Base-by-base conservation (phyloP, 2,113 vertebrate genomes). In the Glareola pratincola region DNA sequence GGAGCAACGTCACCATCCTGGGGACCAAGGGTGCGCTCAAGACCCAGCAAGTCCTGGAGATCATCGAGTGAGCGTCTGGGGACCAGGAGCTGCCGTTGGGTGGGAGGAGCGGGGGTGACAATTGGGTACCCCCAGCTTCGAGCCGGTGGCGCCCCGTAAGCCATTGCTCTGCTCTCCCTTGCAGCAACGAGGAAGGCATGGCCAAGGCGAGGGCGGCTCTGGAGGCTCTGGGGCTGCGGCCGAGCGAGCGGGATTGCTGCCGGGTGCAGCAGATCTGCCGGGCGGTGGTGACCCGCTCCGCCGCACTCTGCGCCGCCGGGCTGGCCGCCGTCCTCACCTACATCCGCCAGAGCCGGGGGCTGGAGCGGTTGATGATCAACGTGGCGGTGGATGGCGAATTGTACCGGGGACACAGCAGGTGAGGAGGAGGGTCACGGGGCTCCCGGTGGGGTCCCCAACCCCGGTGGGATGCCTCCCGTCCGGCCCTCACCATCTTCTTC, bases 301-400 rank as follows among this genome's bases (percentile, higher is more conserved):
- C 98, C 7, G 23, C 54, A 1, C 98, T 99, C 76, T 98, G 98
- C 0, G 99, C 98, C 0, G 95, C 98, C 0, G 98, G 98, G 73
- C 96, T 99, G 95, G 98, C 98, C 1, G 98, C 98, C 8, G 32
- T 99, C 75, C 97, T 97, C 71, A 96, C 96, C 93, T 98, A 90
- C 36, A 98, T 99, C 74, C 96, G 98, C 62, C 78, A 12, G 47
- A 98, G 96, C 97, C 96, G 97, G 9, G 71, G 97, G 10, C 68
- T 98, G 95, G 74, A 60, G 27, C 48, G 19, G 0, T 96, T 98
- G 29, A 67, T 71, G 27, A 96, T 98, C 41, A 96, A 95, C 0
- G 98, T 99, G 11, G 99, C 98, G 11, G 98, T 99, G 30, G 98
- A 98, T 1, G 98, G 99, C 5, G 98, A 77, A 96, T 43, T 26